Evolutionary conservation across 2,888 invertebrate species (phyloP), one percentile per base, ranked within the genome.

Genomic region (Drosophila maculinotata): DNA sequence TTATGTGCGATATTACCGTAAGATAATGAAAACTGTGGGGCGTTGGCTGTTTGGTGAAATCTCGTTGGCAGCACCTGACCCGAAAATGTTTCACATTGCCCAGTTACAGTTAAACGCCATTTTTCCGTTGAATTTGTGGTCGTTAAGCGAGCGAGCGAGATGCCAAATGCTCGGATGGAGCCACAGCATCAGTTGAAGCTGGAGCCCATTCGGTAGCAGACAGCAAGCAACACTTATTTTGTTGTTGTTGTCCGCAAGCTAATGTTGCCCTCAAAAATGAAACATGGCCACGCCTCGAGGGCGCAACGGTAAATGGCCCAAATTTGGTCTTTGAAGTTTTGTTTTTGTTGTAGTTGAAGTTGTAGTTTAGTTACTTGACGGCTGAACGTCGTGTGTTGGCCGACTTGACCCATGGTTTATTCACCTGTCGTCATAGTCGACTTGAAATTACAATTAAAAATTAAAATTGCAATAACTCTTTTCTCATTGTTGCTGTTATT

Each of bases 31-130:
- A 76, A 77, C 78, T 87, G 74, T 76, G 79, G 70, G 86, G 88
- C 83, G 79, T 80, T 81, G 79, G 73, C 73, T 76, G 67, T 52
- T 76, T 79, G 85, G 85, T 87, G 85, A 80, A 80, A 80, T 78
- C 77, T 79, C 51, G 60, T 71, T 56, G 72, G 38, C 53, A 76
- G 72, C 81, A 87, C 82, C 88, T 81, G 81, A 81, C 81, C 81
- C 86, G 88, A 87, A 85, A 85, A 87, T 81, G 81, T 87, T 81
- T 87, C 79, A 87, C 81, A 81, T 85, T 87, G 67, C 63, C 67
- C 69, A 81, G 79, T 87, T 87, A 89, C 86, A 88, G 89, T 88
- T 88, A 89, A 86, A 79, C 88, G 88, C 86, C 80, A 85, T 82
- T 79, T 82, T 82, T 82, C 86, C 76, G 60, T 82, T 86, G 88